These are phyloP conservation scores for Rhagonycha fulva DNA, from an alignment of 2,888 invertebrate genomes.

Conservation along the genomic window DNA sequence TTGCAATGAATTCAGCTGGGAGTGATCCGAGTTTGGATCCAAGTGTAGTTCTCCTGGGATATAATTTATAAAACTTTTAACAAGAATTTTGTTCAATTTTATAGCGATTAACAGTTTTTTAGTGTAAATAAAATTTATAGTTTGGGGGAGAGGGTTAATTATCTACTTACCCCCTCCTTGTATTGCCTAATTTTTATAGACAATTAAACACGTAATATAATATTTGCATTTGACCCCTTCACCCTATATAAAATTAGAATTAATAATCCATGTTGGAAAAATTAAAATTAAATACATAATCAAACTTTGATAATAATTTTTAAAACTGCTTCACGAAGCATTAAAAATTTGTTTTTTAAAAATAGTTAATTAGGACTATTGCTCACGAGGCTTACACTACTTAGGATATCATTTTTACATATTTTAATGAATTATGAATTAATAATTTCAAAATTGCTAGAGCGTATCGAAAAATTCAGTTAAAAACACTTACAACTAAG, in stretches of 20 bases:
- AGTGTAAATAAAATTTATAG: too few relatives aligned
- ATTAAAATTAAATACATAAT: background rate
- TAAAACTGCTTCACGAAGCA: background rate
- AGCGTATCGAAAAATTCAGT: background rate
- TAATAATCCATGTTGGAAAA: background rate
- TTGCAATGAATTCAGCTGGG: too few relatives aligned
- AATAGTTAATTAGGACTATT: background rate
- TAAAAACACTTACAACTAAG: background rate
- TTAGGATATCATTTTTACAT: background rate
- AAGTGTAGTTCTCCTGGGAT: too few relatives aligned
- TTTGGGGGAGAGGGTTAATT: background rate
- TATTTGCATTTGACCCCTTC: background rate
- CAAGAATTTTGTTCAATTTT: too few relatives aligned
- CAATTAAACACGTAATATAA: background rate
- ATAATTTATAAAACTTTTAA: too few relatives aligned
- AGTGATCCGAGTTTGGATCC: too few relatives aligned
- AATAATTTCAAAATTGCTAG: background rate
- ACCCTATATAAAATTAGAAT: background rate
- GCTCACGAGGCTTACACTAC: background rate
- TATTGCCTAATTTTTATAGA: background rate
- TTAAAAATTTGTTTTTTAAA: background rate
- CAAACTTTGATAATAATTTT: background rate
- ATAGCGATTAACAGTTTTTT: too few relatives aligned
- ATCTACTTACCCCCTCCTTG: background rate
- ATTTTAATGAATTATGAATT: background rate